These are phyloP conservation scores for Microplitis mediator DNA, from an alignment of 1,140 invertebrate genomes.

Conservation along the genomic window DNA sequence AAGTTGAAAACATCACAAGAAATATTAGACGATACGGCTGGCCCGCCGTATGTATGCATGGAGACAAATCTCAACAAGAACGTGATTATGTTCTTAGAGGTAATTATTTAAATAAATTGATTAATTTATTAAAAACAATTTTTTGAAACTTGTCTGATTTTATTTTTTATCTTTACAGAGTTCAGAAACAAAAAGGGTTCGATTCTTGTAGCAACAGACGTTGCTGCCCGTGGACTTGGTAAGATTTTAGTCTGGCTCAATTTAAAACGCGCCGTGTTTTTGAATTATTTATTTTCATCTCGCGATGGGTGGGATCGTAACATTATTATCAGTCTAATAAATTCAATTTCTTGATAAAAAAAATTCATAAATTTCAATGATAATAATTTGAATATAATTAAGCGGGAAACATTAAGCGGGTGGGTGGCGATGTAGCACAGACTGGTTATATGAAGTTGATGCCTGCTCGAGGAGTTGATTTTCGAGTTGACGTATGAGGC, in stretches of 20 bases:
- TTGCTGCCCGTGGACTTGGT: conserved; percentile 97
- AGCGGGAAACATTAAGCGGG: conserved; percentile 33
- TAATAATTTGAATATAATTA: neutral
- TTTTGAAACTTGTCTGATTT: neutral
- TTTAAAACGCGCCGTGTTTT: neutral
- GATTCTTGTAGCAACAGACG: conserved; percentile 97
- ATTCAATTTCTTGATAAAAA: neutral
- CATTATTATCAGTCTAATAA: neutral
- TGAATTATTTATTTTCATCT: neutral
- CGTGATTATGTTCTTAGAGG: conserved; percentile 92
- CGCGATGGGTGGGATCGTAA: neutral
- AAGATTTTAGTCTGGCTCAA: conserved; percentile 56
- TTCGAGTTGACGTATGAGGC: neutral
- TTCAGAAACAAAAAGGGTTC: conserved; percentile 90
- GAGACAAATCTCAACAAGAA: conserved; percentile 96
- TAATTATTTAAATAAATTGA: conserved; percentile 41
- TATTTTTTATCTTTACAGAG: conserved; percentile 65
- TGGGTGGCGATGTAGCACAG: conserved; percentile 63
- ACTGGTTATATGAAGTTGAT: conserved; percentile 62
- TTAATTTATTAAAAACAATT: conserved; percentile 4
- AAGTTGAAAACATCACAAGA: conserved; percentile 91
- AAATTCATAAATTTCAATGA: neutral
- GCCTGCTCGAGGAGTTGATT: conserved; percentile 47
- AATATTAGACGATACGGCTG: conserved; percentile 89
- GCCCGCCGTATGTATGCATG: conserved; percentile 93